phyloP scores from a whole-genome alignment of 2,113 vertebrate genomes.

The Psilopsiagon aurifrons region DNA sequence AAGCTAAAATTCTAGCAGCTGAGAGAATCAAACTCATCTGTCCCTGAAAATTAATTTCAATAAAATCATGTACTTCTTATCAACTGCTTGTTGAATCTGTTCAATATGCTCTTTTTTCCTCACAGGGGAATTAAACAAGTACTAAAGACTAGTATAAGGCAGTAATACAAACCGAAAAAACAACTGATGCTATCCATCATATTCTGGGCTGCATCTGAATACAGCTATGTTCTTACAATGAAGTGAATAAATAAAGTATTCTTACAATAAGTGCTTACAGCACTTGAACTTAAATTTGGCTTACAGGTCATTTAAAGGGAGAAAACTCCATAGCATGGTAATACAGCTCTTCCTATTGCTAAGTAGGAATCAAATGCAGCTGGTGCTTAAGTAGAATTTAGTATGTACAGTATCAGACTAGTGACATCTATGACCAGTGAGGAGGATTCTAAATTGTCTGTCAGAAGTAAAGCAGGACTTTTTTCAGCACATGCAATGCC shows the following conservation, averaged over 20 bases:
- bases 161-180: neutral
- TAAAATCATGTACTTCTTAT: neutral
- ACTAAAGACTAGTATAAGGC: neutral
- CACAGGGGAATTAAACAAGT: neutral
- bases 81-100: slow-evolving; percentile 16
- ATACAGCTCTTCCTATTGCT: neutral
- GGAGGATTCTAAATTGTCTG: neutral
- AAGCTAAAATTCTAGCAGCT: slow-evolving; percentile 3
- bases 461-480: neutral
- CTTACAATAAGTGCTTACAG: neutral
- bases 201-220: neutral
- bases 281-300: neutral
- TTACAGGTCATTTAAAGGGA: neutral
- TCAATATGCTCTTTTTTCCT: neutral
- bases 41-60: neutral
- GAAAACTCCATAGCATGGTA: neutral
- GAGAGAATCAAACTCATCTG: neutral
- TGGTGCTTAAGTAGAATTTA: neutral
- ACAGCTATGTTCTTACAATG: neutral
- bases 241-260: neutral
- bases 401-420: neutral
- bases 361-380: neutral
- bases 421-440: neutral
- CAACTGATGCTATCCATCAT: neutral
- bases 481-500: neutral